Percentiles rank a stretch among this genome's conserved stretches.
phyloP scores from a whole-genome alignment of 2,888 invertebrate genomes.

The Fragum sueziense region DNA sequence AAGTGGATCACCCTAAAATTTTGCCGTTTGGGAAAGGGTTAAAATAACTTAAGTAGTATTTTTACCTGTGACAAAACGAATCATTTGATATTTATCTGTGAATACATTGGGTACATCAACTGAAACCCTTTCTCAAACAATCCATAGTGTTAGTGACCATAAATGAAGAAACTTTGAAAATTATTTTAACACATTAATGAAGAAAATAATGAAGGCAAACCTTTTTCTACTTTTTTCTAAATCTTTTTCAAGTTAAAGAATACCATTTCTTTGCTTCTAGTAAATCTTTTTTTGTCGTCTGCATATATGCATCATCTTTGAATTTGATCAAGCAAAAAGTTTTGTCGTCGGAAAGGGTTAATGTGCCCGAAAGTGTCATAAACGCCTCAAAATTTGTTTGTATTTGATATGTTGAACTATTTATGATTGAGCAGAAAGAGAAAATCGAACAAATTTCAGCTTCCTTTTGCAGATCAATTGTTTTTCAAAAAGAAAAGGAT shows the following conservation, averaged over 20 bases:
- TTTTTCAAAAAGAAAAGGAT: no score
- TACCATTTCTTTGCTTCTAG: not conserved
- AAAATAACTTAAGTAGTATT: conserved; percentile 21
- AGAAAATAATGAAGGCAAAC: not conserved
- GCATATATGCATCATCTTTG: no score
- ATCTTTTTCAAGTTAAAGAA: not conserved
- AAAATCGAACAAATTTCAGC: no score
- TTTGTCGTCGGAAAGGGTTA: no score
- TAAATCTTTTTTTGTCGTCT: not conserved
- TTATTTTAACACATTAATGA: no score
- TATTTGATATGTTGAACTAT: not conserved
- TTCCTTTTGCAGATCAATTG: no score
- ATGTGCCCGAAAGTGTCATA: not conserved
- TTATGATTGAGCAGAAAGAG: no score
- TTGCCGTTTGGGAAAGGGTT: no score
- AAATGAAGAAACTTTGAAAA: no score
- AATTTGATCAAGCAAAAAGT: no score
- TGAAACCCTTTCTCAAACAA: not conserved
- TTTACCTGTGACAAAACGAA: conserved; percentile 14
- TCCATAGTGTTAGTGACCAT: not conserved
- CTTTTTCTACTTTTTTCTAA: not conserved
- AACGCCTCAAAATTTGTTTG: not conserved
- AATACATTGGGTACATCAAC: conserved; percentile 11
- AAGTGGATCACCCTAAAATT: no score
- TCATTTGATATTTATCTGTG: conserved; percentile 13